Conservation (phyloP, 2,797 vertebrate genomes). For the Otus scops region DNA sequence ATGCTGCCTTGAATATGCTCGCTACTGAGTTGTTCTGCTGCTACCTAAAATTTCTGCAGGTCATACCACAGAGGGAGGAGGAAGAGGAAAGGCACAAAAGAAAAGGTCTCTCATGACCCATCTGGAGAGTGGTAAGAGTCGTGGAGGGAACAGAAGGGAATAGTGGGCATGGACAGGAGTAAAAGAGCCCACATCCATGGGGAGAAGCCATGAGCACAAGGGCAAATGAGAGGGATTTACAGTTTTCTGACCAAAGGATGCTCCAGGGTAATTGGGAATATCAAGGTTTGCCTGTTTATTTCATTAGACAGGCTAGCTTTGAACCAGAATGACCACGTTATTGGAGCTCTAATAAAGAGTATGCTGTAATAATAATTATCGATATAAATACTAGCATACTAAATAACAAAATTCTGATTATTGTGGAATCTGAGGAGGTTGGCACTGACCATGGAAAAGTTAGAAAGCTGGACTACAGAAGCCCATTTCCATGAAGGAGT, state of each 20-base stretch:
- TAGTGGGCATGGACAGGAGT: neutral
- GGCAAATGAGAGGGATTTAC: neutral
- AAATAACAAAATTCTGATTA: neutral
- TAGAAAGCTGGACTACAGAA: neutral
- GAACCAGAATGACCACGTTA: neutral
- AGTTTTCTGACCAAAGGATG: neutral
- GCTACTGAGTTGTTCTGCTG: neutral
- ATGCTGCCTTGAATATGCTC: neutral
- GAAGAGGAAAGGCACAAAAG: neutral
- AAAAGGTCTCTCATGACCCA: neutral
- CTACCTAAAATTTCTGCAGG: neutral
- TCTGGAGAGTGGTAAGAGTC: neutral
- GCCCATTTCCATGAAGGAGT: neutral
- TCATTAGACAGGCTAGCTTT: neutral
- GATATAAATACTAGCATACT: neutral
- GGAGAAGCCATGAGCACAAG: accelerated
- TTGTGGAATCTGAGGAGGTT: neutral
- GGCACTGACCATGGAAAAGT: neutral
- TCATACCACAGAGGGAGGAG: neutral
- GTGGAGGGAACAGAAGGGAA: neutral
- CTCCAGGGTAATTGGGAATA: neutral
- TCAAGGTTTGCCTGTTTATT: neutral
- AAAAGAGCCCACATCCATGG: neutral
- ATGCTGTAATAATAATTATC: neutral
- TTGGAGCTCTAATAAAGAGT: neutral